Percentiles rank a stretch among this genome's conserved stretches.
phyloP scores from a whole-genome alignment of 1,140 invertebrate species.

The Monochamus saltuarius region DNA sequence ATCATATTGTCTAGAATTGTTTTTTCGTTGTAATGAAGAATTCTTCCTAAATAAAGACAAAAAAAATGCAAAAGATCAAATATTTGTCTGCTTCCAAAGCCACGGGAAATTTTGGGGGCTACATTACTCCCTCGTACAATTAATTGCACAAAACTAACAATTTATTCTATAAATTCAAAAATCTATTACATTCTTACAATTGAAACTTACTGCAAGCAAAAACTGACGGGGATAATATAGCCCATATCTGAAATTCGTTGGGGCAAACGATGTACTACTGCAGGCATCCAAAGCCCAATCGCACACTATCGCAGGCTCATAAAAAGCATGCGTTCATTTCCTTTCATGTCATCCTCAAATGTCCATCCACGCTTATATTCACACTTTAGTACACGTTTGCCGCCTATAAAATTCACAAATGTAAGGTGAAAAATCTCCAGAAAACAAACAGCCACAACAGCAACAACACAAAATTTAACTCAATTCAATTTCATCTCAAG shows the following conservation, averaged over 20 bases:
- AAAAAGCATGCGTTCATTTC: slow-evolving; percentile 32
- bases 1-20: slow-evolving; percentile 26
- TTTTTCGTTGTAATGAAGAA: slow-evolving; percentile 34
- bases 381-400: slow-evolving; percentile 41
- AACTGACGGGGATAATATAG: slow-evolving; percentile 33
- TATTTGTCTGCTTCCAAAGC: slow-evolving; percentile 43
- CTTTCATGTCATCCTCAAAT: slow-evolving; percentile 1
- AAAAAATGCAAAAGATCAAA: slow-evolving; percentile 45
- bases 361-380: slow-evolving; percentile 27
- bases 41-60: slow-evolving; percentile 47
- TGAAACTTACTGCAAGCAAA: slow-evolving; percentile 14
- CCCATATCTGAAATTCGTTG: slow-evolving; percentile 36
- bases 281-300: slow-evolving; percentile 31
- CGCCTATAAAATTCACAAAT: slow-evolving; percentile 20
- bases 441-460: slow-evolving; percentile 5
- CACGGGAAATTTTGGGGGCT: slow-evolving; percentile 42
- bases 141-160: slow-evolving; percentile 1
- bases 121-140: slow-evolving; percentile 30
- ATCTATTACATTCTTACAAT: slow-evolving; percentile 14
- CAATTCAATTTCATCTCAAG: too few species aligned
- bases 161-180: not conserved
- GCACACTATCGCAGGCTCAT: slow-evolving; percentile 36
- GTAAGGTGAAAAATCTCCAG: slow-evolving; percentile 24
- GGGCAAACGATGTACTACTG: slow-evolving; percentile 44
- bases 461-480: not conserved